Evolutionary conservation across 1,140 invertebrate species (phyloP), one percentile per base, ranked within the genome.

Genomic region (Drosophila equinoxialis): DNA sequence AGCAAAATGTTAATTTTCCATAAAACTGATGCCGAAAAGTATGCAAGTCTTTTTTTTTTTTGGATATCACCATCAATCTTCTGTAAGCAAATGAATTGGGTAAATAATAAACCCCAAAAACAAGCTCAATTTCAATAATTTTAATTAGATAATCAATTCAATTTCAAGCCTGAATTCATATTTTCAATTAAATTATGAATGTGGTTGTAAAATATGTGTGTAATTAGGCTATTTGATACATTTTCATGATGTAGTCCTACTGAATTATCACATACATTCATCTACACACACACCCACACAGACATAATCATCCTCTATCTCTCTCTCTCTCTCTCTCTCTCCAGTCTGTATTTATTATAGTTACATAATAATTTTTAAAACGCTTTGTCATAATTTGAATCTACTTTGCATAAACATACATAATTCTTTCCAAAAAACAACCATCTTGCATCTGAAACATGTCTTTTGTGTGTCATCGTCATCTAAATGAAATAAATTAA

Each of bases 271-370:
- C 45, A 48, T 8, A 51, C 45, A 51, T 23, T 11, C 13, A 10
- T 20, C 17, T 4, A 48, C 45, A 20, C 45, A 48, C 37, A 23
- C 45, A 51, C 17, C 3, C 5, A 51, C 17, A 51, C 45, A 51
- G 45, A 51, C 45, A 51, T 51, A 51, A 23, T 51, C 75, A 78
- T 78, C 76, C 65, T 67, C 55, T 68, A 55, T 68, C 74, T 77
- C 73, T 81, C 74, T 77, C 54, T 74, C 66, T 74, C 65, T 75
- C 41, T n/a, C n/a, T 75, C 41, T 58, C 72, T 75, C 23, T 26
- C 23, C 23, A 6, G 26, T 30, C 73, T 75, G 10, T 55, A 51
- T 57, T 58, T 76, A 74, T 13, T 75, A 58, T 51, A 51, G 45
- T 51, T 48, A 48, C 14, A 20, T 48, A 48, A 14, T 6, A 37